Evolutionary conservation across 2,113 vertebrate genomes (phyloP).

Genomic region (Bungarus multicinctus): DNA sequence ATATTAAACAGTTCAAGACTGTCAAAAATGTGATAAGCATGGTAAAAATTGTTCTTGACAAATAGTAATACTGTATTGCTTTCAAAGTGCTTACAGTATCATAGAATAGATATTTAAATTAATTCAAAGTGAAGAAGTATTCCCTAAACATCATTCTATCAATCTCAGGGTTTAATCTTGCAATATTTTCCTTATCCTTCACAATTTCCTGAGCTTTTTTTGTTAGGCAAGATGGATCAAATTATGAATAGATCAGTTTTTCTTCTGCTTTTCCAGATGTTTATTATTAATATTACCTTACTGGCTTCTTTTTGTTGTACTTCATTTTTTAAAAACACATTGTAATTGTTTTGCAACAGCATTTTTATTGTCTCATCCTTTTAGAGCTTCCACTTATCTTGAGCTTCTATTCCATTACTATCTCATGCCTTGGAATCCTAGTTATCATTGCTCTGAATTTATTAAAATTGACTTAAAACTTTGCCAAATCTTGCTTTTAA

Average conservation of each 20-base stretch:
- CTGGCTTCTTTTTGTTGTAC: background rate
- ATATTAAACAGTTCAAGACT: background rate
- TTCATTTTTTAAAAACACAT: background rate
- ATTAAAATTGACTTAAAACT: background rate
- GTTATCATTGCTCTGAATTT: background rate
- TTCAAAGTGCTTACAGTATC: background rate
- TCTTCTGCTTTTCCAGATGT: background rate
- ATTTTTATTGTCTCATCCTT: background rate
- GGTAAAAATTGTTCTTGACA: background rate
- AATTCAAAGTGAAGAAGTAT: background rate
- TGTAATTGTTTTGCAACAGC: background rate
- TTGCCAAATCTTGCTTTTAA: background rate
- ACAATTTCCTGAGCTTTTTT: background rate
- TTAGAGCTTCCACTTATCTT: background rate
- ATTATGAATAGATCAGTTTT: background rate
- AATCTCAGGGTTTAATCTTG: background rate
- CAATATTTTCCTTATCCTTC: background rate
- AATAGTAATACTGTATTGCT: background rate
- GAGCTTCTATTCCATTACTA: background rate
- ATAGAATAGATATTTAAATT: background rate
- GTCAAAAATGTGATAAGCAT: background rate
- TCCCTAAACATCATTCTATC: background rate
- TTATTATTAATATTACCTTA: background rate
- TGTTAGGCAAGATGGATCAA: background rate
- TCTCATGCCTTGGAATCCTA: background rate